A percentile compares a stretch with the other conserved stretches of the same genome.
phyloP scores from a whole-genome alignment of 2,888 invertebrate genomes.

The Tipula vernalis region DNA sequence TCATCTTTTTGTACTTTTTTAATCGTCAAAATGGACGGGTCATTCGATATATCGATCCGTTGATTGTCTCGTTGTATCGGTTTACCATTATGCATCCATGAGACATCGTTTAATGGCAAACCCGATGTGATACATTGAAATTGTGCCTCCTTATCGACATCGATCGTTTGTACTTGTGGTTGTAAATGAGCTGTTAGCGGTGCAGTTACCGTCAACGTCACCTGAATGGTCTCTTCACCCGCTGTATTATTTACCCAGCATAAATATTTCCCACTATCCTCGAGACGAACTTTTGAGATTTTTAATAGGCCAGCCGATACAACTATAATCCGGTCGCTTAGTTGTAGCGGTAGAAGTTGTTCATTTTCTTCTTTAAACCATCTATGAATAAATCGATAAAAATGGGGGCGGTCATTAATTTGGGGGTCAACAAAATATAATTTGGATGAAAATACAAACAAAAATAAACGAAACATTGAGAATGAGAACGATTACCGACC shows the following conservation, averaged over 20 bases:
- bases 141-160: slow-evolving; percentile 69
- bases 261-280: slow-evolving; percentile 76
- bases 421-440: background rate
- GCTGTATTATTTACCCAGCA: slow-evolving; percentile 87
- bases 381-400: slow-evolving; percentile 28
- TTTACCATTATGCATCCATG: slow-evolving; percentile 70
- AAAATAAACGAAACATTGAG: background rate
- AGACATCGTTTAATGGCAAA: slow-evolving; percentile 65
- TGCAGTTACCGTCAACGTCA: slow-evolving; percentile 66
- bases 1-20: slow-evolving; percentile 64
- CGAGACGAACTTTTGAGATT: slow-evolving; percentile 50
- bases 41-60: slow-evolving; percentile 39
- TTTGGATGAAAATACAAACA: background rate
- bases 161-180: slow-evolving; percentile 65
- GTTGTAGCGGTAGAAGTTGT: slow-evolving; percentile 52
- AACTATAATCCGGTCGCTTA: slow-evolving; percentile 47
- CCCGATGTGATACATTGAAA: slow-evolving; percentile 83
- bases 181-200: slow-evolving; percentile 69
- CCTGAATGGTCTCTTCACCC: slow-evolving; percentile 67
- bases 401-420: background rate
- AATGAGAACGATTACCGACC: slow-evolving; percentile 33
- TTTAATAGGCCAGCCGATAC: slow-evolving; percentile 51
- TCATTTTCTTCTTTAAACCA: slow-evolving; percentile 68
- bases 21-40: slow-evolving; percentile 43
- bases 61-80: slow-evolving; percentile 43